Evolutionary conservation across 2,113 vertebrate species (phyloP).

Genomic region (Strix aluco): DNA sequence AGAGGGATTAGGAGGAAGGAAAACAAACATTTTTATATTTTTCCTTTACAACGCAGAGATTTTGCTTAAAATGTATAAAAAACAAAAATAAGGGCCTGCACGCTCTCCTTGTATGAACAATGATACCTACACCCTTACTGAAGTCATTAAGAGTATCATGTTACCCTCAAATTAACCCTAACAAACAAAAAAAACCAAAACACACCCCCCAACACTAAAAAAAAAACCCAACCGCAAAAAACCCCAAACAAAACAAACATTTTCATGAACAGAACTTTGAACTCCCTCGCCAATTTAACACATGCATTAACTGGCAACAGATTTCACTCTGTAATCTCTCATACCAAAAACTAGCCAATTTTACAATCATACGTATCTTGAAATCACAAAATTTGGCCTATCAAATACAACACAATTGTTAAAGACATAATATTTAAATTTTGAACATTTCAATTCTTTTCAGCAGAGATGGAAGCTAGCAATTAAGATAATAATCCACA

Average conservation of each 20-base stretch:
- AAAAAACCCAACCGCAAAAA: background rate
- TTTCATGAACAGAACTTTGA: background rate
- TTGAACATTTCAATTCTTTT: background rate
- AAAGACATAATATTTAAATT: background rate
- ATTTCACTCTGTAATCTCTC: background rate
- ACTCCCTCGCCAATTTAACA: background rate
- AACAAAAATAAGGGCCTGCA: background rate
- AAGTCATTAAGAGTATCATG: background rate
- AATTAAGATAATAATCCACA: background rate
- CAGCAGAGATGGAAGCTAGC: background rate
- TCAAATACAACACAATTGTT: background rate
- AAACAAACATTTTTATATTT: background rate
- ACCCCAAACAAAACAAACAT: background rate
- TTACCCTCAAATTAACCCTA: background rate
- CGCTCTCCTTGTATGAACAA: background rate
- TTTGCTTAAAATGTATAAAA: background rate
- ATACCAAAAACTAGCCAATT: background rate
- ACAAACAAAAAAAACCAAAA: background rate
- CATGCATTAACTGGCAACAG: background rate
- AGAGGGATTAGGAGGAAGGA: background rate
- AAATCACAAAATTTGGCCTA: background rate
- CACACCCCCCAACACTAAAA: background rate
- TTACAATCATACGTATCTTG: accelerated
- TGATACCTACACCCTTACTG: background rate
- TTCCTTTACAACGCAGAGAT: background rate